Percentiles rank a stretch among this genome's conserved stretches.
Evolutionary conservation across 2,797 vertebrate species (phyloP).

Genomic region (Bradypodion ventrale): DNA sequence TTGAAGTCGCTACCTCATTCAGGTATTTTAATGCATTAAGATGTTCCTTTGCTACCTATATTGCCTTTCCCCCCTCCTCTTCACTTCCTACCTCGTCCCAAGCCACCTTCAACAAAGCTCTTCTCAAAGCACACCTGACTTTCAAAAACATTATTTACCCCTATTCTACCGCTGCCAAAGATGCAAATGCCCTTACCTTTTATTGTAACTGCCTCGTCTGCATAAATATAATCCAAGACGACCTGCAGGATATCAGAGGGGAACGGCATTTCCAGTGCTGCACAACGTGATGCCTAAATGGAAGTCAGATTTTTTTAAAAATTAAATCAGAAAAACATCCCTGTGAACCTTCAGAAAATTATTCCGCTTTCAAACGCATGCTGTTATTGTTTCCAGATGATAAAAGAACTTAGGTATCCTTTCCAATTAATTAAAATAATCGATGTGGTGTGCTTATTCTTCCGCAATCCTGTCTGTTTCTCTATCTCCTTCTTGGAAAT

Average conservation of each 20-base stretch:
- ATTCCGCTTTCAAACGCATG: neutral
- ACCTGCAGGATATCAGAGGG: conserved; percentile 90
- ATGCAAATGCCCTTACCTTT: conserved; percentile 80
- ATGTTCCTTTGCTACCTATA: neutral
- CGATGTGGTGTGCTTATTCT: neutral
- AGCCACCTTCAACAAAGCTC: neutral
- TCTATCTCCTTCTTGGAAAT: neutral
- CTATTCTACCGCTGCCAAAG: neutral
- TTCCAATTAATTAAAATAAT: neutral
- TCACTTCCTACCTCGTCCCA: neutral
- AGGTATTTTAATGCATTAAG: neutral
- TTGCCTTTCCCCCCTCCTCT: neutral
- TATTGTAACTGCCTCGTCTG: conserved; percentile 87
- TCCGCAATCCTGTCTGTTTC: neutral
- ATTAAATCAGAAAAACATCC: conserved; percentile 22
- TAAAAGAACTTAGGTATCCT: neutral
- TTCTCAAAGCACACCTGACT: neutral
- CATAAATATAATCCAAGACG: conserved; percentile 94
- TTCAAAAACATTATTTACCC: neutral
- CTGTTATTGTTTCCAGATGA: neutral
- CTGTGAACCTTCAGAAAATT: neutral
- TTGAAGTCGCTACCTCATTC: neutral
- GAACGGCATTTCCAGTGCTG: conserved; percentile 91
- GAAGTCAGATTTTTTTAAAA: conserved; percentile 13
- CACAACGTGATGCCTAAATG: conserved; percentile 87